Percentiles rank a stretch among this genome's conserved stretches.
These are phyloP conservation scores for Barbus barbus DNA, from an alignment of 2,113 vertebrate genomes.

Conservation along the genomic window DNA sequence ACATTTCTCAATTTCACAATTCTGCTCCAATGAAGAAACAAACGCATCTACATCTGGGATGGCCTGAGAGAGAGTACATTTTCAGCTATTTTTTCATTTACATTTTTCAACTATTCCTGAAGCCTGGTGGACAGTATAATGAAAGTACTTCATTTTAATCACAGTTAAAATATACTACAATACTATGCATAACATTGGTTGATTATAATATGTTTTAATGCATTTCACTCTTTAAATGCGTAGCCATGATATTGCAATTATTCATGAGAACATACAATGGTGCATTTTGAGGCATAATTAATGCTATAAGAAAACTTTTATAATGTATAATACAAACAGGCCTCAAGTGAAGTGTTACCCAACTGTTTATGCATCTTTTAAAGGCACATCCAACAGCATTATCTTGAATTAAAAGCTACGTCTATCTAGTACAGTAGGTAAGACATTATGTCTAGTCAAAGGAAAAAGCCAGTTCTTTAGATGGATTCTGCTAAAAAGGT, in stretches of 20 bases:
- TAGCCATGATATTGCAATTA: neutral
- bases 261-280: neutral
- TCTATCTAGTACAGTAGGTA: no score
- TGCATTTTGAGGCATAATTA: neutral
- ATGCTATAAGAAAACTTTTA: neutral
- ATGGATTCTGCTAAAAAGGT: conserved; percentile 34
- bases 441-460: neutral
- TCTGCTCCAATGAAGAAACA: no score
- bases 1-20: no score
- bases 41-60: no score
- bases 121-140: no score
- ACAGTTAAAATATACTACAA: no score
- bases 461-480: neutral
- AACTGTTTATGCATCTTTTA: neutral
- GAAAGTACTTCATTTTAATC: no score
- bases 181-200: no score
- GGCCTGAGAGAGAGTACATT: no score
- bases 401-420: neutral
- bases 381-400: neutral
- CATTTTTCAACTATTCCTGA: no score
- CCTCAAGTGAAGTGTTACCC: neutral
- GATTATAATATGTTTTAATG: no score
- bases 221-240: neutral
- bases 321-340: neutral
- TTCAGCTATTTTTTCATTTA: no score